Percentiles rank a stretch among this genome's conserved stretches.
phyloP scores from a whole-genome alignment of 2,888 invertebrate species.

The Monoplex corrugatus region DNA sequence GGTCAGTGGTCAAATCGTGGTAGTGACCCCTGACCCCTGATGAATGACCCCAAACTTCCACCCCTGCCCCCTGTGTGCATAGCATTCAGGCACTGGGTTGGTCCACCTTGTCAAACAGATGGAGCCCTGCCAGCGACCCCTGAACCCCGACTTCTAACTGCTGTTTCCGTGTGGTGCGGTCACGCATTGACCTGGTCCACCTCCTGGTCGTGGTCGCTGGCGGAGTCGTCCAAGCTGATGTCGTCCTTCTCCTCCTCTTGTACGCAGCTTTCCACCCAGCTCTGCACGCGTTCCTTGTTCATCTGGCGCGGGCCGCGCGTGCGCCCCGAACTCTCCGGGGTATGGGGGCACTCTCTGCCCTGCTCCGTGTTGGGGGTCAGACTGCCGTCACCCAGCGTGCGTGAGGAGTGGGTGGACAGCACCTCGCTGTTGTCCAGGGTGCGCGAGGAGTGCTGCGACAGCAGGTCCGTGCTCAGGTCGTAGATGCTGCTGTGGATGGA shows the following conservation, averaged over 20 bases:
- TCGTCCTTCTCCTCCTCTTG: conserved; percentile 56
- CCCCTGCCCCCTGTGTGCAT: too few relatives aligned
- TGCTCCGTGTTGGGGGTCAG: background rate
- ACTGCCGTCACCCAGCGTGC: conserved; percentile 70
- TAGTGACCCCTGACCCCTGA: too few relatives aligned
- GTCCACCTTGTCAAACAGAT: too few relatives aligned
- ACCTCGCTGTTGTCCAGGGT: conserved; percentile 75
- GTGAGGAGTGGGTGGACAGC: conserved; percentile 76
- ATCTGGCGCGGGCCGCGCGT: conserved; percentile 55
- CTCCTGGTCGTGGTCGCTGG: too few relatives aligned
- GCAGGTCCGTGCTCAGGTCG: conserved; percentile 72
- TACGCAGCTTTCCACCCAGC: conserved; percentile 77
- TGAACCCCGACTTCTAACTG: too few relatives aligned
- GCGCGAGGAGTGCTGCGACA: conserved; percentile 77
- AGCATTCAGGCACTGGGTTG: too few relatives aligned
- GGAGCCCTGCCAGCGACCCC: too few relatives aligned
- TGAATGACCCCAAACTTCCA: too few relatives aligned
- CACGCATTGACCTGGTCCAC: too few relatives aligned
- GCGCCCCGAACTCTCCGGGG: background rate
- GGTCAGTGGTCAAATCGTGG: too few relatives aligned
- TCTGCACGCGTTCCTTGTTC: conserved; percentile 78
- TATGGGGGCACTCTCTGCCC: background rate
- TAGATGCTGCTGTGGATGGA: conserved; percentile 74
- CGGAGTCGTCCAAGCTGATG: background rate
- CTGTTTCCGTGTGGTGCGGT: too few relatives aligned